Evolutionary conservation across 2,113 vertebrate genomes (phyloP), one percentile per base, ranked within the genome.

Genomic region (Chelonoidis abingdonii): DNA sequence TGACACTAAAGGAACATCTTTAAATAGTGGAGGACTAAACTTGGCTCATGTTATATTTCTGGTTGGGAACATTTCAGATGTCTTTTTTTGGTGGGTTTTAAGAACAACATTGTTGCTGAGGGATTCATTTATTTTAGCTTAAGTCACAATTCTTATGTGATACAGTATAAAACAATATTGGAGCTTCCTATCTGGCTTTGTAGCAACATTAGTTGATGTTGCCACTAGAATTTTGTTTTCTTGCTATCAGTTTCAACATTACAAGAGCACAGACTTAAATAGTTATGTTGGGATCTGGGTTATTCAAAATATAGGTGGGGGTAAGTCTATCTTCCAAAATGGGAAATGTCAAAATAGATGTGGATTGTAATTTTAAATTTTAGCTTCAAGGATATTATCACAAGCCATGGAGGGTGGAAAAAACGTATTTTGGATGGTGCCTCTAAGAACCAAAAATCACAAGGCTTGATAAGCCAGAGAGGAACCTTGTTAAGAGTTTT

Each of bases 111-210:
- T 12, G 72, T 38, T 83, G 31, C 38, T 11, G 57, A 25, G 57
- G n/a, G 10, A 3, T 2, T 0, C 0, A 2, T 56, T 41, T 88
- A 27, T 5, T 0, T 31, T 24, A 62, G 57, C 12, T 62, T 62
- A 57, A 57, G 25, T 57, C 25, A 57, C 56, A 57, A 5, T 49
- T 38, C 25, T 13, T 65, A 31, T 53, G 27, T 13, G 7, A 25
- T 25, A 76, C 72, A 50, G 24, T 57, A 41, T 78, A 50, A 47
- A 25, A 52, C 14, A 25, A 8, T 1, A 5, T 17, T 41, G 47
- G 83, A 69, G 6, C 91, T 75, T 31, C 14, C 75, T 65, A 52
- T 10, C 6, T 57, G 69, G 13, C 65, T 82, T 72, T 69, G 83
- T n/a, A 72, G 52, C 27, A 29, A 13, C 8, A 52, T 90, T 44